These are phyloP conservation scores for Vidua macroura DNA, from an alignment of 2,113 vertebrate species.

Conservation along the genomic window DNA sequence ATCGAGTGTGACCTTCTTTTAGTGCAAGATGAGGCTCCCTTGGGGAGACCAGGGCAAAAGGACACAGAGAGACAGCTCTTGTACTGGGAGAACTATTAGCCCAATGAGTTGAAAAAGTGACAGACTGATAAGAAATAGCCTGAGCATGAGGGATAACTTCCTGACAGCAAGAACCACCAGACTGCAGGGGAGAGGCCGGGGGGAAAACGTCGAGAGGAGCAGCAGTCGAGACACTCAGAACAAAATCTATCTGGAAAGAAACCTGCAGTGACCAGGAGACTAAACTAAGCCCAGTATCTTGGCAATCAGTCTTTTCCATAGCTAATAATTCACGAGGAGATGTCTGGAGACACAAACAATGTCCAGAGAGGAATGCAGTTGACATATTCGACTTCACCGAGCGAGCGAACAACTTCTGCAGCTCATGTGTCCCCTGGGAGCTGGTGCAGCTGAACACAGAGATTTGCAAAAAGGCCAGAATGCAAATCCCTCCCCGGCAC, in stretches of 20 bases:
- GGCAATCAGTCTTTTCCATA: not conserved
- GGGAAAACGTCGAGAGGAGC: not conserved
- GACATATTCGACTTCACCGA: not conserved
- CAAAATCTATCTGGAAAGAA: not conserved
- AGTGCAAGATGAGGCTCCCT: not conserved
- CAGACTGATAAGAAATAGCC: constrained; percentile 53
- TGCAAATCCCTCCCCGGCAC: not conserved
- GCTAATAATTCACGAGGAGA: constrained; percentile 6
- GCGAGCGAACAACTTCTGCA: accelerated
- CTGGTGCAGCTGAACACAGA: not conserved
- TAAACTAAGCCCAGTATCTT: not conserved
- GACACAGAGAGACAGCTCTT: not conserved
- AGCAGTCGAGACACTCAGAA: not conserved
- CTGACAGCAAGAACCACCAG: constrained; percentile 39
- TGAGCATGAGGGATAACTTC: constrained; percentile 54
- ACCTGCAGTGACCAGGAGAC: constrained; percentile 14
- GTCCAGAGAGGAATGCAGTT: not conserved
- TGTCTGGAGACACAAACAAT: constrained; percentile 16
- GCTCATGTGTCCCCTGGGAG: not conserved
- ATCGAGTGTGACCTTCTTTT: not conserved
- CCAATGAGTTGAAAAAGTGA: constrained; percentile 55
- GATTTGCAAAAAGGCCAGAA: not conserved
- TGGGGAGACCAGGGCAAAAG: not conserved
- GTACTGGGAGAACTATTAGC: constrained; percentile 36
- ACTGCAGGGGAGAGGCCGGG: not conserved